Evolutionary conservation across 2,797 vertebrate species (phyloP), one percentile per base, ranked within the genome.

Genomic region (Silurus aristotelis): DNA sequence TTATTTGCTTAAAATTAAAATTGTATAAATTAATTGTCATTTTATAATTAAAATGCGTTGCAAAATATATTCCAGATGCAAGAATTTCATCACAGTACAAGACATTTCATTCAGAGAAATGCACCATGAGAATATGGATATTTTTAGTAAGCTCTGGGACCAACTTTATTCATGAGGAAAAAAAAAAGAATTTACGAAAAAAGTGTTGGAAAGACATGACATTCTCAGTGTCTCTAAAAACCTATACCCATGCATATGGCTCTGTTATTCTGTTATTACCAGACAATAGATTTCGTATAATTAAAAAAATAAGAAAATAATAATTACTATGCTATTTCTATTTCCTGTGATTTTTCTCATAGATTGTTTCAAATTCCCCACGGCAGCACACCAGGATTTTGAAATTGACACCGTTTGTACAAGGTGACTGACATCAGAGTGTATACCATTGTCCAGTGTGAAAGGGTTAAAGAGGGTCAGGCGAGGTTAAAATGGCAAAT

Each of bases 401-500:
- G 83, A 66, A 73, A 80, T 82, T 71, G 73, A 76, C 83, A 79
- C 61, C 68, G 63, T 86, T 83, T 86, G 78, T 88, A 87, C 38
- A 48, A 22, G 63, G 38, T 87, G 87, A 89, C 77, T 82, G 83
- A 87, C 85, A 83, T 73, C 61, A 64, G 75, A 52, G 46, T 85
- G 64, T 85, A 72, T 83, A 83, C 73, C 55, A 60, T 83, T 84
- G 80, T 86, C 87, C 73, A 55, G 77, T 56, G 70, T 64, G 79
- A 82, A 83, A 67, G 52, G 79, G 76, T 48, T 79, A 75, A 80
- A 52, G 25, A 58, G 68, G 66, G 79, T 76, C 78, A 82, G 64
- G 63, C 82, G 83, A 84, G 87, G 89, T 89, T 87, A 89, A 84
- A 84, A 71, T 87, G 86, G 87, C 85, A 84, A 86, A 90, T 88